A percentile compares a stretch with the other conserved stretches of the same genome.
Conservation (phyloP, 2,888 invertebrate genomes). For the Tuta absoluta region DNA sequence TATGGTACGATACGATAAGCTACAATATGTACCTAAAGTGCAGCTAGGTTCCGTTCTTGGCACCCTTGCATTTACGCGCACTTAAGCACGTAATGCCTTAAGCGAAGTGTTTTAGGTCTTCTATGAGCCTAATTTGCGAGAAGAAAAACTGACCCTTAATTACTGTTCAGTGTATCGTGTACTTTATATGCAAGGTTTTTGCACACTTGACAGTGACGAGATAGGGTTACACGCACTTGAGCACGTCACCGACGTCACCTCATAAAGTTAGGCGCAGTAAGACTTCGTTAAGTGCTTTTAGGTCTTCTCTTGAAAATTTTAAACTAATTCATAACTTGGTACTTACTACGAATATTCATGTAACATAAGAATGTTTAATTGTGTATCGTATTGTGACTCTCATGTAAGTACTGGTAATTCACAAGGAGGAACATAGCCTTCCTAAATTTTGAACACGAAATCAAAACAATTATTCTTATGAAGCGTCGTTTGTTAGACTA, state of each 20-base stretch:
- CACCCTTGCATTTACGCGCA: constrained; percentile 3
- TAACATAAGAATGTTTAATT: background rate
- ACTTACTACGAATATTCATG: background rate
- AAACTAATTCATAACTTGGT: background rate
- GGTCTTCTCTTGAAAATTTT: constrained; percentile 8
- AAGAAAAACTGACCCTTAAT: constrained; percentile 3
- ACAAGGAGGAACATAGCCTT: background rate
- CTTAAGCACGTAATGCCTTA: constrained; percentile 12
- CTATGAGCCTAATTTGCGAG: constrained; percentile 7
- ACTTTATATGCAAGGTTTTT: constrained; percentile 25
- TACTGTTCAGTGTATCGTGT: constrained; percentile 1
- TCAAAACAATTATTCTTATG: background rate
- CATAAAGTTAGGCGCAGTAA: constrained; percentile 4
- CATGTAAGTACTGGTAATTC: background rate
- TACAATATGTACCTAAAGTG: background rate
- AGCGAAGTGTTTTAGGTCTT: constrained; percentile 6
- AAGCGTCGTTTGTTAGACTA: background rate
- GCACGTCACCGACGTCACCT: constrained; percentile 54
- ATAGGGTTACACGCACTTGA: constrained; percentile 56
- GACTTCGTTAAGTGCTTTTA: constrained; percentile 8
- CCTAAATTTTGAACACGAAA: background rate
- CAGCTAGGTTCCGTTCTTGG: background rate
- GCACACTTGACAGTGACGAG: constrained; percentile 38
- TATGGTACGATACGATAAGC: no score
- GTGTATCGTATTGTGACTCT: background rate